Conservation (phyloP, 1,140 invertebrate species). For the Ostrea edulis region DNA sequence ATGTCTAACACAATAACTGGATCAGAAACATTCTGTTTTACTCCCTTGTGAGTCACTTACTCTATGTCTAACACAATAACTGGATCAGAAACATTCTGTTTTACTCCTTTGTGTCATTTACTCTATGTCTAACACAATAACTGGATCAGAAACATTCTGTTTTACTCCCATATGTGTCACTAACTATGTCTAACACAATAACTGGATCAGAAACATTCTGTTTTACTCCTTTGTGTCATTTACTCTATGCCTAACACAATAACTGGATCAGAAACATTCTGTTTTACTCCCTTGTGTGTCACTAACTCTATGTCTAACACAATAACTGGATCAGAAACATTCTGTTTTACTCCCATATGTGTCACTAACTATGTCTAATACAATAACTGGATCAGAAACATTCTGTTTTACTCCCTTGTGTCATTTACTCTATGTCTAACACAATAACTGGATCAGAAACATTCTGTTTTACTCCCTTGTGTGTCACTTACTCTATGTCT, state of each 20-base stretch:
- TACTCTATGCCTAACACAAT: constrained; percentile 97
- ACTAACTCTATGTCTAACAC: constrained; percentile 95
- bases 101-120: constrained; percentile 85
- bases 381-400: too few species aligned
- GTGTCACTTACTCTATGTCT: constrained; percentile 90
- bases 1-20: constrained; percentile 96
- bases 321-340: constrained; percentile 92
- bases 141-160: constrained; percentile 93
- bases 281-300: constrained; percentile 92
- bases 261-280: constrained; percentile 93
- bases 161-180: too few species aligned
- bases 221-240: too few species aligned
- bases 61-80: constrained; percentile 96
- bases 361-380: too few species aligned
- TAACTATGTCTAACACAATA: constrained; percentile 95
- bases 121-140: constrained; percentile 96
- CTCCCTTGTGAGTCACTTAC: constrained; percentile 80
- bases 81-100: constrained; percentile 86
- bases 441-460: constrained; percentile 93
- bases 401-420: constrained; percentile 83
- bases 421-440: constrained; percentile 92
- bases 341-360: too few species aligned
- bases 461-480: constrained; percentile 83
- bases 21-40: constrained; percentile 91
- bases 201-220: constrained; percentile 93